Conservation (phyloP, 2,797 vertebrate genomes). For the Hippoglossus hippoglossus region DNA sequence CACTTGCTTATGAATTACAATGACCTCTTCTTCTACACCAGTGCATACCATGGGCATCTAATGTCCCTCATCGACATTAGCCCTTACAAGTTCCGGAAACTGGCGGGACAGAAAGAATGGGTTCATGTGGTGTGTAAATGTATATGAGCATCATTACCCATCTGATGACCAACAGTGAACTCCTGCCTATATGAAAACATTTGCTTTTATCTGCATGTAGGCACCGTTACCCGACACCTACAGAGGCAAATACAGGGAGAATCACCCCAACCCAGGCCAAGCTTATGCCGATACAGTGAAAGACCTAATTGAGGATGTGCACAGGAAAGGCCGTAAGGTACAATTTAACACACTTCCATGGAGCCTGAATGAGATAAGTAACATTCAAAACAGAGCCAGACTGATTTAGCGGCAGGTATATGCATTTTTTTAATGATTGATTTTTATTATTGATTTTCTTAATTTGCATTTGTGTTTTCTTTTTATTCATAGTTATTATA, state of each 20-base stretch:
- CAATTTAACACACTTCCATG: not conserved
- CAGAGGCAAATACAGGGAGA: conserved; percentile 88
- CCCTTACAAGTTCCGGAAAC: conserved; percentile 96
- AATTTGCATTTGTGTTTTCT: too few species aligned
- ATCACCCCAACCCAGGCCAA: conserved; percentile 85
- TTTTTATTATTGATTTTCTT: too few species aligned
- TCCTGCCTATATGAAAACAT: conserved; percentile 14
- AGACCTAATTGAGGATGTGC: conserved; percentile 85
- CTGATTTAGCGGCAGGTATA: too few species aligned
- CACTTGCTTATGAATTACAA: conserved; percentile 19
- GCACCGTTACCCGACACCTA: conserved; percentile 94
- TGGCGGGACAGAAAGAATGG: conserved; percentile 96
- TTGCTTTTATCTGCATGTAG: conserved; percentile 67
- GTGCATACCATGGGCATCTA: conserved; percentile 96
- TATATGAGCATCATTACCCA: conserved; percentile 9
- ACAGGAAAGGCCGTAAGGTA: conserved; percentile 88
- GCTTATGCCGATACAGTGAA: conserved; percentile 91
- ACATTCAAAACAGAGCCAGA: not conserved
- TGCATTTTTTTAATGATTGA: too few species aligned
- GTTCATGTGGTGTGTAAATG: conserved; percentile 94
- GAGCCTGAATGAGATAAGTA: not conserved
- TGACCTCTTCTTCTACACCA: conserved; percentile 61
- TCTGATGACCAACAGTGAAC: conserved; percentile 7
- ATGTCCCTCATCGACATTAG: conserved; percentile 97
- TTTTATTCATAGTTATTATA: too few species aligned